These are phyloP conservation scores for Serilophus lunatus DNA, from an alignment of 2,113 vertebrate genomes.

Conservation along the genomic window DNA sequence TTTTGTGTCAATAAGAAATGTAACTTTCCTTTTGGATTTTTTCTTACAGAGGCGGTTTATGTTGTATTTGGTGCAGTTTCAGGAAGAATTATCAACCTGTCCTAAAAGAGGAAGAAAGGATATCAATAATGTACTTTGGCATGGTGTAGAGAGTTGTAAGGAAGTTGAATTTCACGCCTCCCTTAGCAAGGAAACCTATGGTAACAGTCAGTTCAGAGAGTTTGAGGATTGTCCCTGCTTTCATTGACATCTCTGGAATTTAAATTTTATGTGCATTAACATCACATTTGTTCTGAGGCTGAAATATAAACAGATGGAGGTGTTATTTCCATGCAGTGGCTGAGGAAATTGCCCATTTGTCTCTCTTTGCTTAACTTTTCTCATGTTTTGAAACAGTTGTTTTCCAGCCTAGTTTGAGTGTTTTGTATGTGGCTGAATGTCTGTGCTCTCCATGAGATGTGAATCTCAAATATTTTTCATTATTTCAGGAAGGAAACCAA, in stretches of 20 bases:
- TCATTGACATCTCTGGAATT: background rate
- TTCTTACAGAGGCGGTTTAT: background rate
- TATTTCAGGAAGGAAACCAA: background rate
- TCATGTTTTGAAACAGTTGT: background rate
- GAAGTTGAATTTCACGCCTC: background rate
- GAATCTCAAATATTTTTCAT: background rate
- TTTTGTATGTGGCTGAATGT: background rate
- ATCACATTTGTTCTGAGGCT: background rate
- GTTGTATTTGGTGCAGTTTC: background rate
- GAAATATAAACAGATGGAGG: background rate
- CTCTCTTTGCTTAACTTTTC: background rate
- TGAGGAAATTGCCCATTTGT: background rate
- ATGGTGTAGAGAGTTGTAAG: background rate
- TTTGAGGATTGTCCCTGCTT: background rate
- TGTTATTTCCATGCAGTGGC: background rate
- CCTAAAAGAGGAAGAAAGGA: background rate
- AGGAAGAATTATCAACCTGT: background rate
- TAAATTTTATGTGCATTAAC: background rate
- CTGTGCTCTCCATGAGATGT: background rate
- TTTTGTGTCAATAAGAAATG: background rate
- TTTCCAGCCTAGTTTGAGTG: background rate
- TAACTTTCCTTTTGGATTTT: background rate
- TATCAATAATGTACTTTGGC: conserved; percentile 5
- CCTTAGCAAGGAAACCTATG: background rate
- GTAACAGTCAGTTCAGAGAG: background rate